A percentile compares a stretch with the other conserved stretches of the same genome.
Conservation (phyloP, 2,888 invertebrate genomes). For the Chrysolina oricalcia region DNA sequence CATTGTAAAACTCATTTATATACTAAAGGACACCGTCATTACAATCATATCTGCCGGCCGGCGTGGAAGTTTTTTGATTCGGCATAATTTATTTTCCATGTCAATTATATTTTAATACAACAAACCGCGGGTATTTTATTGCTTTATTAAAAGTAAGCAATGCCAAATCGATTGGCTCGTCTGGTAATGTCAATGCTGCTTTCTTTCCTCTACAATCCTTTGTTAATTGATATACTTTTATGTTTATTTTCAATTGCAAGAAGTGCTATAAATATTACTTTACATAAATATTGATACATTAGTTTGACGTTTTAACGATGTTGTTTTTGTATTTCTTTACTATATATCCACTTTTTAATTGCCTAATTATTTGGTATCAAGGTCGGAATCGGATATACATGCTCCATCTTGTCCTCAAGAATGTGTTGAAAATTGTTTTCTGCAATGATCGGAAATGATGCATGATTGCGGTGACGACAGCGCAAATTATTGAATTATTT, state of each 20-base stretch:
- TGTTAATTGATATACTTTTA: conserved; percentile 17
- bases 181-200: conserved; percentile 47
- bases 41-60: conserved; percentile 12
- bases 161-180: conserved; percentile 45
- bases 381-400: conserved; percentile 24
- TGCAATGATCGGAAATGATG: conserved; percentile 29
- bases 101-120: conserved; percentile 51
- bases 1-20: background rate
- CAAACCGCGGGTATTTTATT: conserved; percentile 48
- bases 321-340: conserved; percentile 41
- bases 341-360: conserved; percentile 45
- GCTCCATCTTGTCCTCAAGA: conserved; percentile 24
- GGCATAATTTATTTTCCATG: conserved; percentile 48
- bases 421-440: conserved; percentile 40
- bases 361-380: conserved; percentile 45
- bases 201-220: conserved; percentile 39
- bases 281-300: conserved; percentile 48
- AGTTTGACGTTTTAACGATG: conserved; percentile 46
- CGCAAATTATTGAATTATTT: conserved; percentile 27
- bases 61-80: background rate
- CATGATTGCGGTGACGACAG: conserved; percentile 21
- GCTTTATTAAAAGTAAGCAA: conserved; percentile 49
- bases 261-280: conserved; percentile 41
- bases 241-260: conserved; percentile 21
- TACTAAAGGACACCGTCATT: conserved; percentile 6